Conservation (phyloP, 2,113 vertebrate species). For the Parus major region DNA sequence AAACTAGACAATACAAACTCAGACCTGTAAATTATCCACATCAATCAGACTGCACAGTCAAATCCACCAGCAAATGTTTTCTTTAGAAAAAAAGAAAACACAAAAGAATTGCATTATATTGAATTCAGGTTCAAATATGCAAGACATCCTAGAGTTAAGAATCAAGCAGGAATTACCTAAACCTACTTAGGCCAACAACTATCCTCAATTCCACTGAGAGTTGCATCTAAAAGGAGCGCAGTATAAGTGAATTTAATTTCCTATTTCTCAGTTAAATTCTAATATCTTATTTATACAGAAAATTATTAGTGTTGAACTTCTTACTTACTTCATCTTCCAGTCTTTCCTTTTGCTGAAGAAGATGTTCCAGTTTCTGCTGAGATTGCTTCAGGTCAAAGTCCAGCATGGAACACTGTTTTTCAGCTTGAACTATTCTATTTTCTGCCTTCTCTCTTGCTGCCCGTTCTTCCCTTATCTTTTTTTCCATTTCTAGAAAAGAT, state of each 20-base stretch:
- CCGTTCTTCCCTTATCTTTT: slow-evolving; percentile 92
- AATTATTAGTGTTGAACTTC: neutral
- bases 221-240: neutral
- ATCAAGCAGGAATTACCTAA: neutral
- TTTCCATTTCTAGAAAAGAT: slow-evolving; percentile 87
- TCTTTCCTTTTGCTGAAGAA: slow-evolving; percentile 93
- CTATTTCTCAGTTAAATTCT: neutral
- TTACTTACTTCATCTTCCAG: slow-evolving; percentile 91
- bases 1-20: neutral
- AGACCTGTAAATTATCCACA: neutral
- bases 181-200: neutral
- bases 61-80: neutral
- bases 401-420: slow-evolving; percentile 97
- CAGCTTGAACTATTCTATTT: slow-evolving; percentile 90
- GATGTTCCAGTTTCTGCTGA: slow-evolving; percentile 94
- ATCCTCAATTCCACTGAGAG: neutral
- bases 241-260: neutral
- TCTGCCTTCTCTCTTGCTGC: slow-evolving; percentile 90
- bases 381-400: slow-evolving; percentile 98
- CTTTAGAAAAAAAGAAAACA: neutral
- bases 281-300: neutral
- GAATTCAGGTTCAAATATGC: neutral
- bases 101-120: neutral
- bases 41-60: neutral
- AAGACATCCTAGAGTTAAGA: neutral